Evolutionary conservation across 1,140 invertebrate genomes (phyloP), one percentile per base, ranked within the genome.

Genomic region (Tribolium madens): DNA sequence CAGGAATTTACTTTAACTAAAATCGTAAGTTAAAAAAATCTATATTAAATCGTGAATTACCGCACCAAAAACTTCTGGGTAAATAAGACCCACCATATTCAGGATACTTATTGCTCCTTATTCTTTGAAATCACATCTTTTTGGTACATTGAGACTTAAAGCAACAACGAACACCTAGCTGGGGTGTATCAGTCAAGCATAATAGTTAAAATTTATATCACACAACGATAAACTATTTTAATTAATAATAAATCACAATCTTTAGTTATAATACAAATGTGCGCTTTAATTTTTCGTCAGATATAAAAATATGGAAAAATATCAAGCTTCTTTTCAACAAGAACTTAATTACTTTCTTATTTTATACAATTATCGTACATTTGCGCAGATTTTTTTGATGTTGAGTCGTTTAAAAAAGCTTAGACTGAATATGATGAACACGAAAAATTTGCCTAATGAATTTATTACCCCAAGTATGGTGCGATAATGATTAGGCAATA

Each of bases 1-100:
- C 73, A 75, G 64, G 53, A 73, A 31, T 73, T 71, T 76, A 70
- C 50, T 31, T 69, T 76, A 71, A 71, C 69, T 71, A 71, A 71
- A 71, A 13, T 48, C 15, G 47, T 31, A 71, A 64, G 57, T 64
- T n/a, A 26, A 71, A 50, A 31, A 70, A 71, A 52, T 2, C 69
- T 71, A 52, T 21, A 71, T 71, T 47, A 47, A 48, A 14, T 31
- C 9, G 21, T 71, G 42, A 47, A 48, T 71, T 52, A 71, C 42
- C 48, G 69, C 72, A 73, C 33, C 52, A 52, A 50, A 73, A 60
- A 73, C 47, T 73, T 42, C n/a, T 60, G 47, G 33, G 50, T 69
- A 15, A 14, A 31, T 73, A 31, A 60, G 52, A 57, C 33, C 17
- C 48, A 71, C 48, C 42, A 52, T 52, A 71, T 48, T 71, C 69